Evolutionary conservation across 1,140 invertebrate species (phyloP).

Genomic region (Watersipora subatra): DNA sequence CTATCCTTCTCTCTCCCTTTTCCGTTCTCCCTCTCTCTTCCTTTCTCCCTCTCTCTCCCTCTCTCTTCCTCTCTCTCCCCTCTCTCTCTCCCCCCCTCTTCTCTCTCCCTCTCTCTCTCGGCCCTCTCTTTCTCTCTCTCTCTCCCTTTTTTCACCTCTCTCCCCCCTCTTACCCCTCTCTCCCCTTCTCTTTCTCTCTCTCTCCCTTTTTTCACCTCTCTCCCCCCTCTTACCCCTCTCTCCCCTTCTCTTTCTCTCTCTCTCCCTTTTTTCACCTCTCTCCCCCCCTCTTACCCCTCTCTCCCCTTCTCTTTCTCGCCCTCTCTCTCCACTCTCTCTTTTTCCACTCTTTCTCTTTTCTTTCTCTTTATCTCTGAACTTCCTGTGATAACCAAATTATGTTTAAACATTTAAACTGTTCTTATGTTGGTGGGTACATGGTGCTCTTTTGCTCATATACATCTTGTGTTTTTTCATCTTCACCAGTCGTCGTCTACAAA

Average conservation of each 20-base stretch:
- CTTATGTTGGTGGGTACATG: background rate
- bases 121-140: too few relatives aligned
- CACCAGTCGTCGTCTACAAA: too few relatives aligned
- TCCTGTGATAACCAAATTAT: slow-evolving; percentile 21
- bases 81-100: background rate
- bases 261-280: too few relatives aligned
- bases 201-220: too few relatives aligned
- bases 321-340: slow-evolving; percentile 33
- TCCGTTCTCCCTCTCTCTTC: background rate
- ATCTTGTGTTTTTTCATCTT: background rate
- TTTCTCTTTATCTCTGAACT: slow-evolving; percentile 29
- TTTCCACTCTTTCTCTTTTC: too few relatives aligned
- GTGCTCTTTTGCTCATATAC: background rate
- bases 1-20: too few relatives aligned
- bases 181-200: background rate
- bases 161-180: background rate
- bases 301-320: slow-evolving; percentile 21
- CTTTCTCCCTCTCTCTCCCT: background rate
- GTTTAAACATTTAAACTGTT: background rate
- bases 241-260: slow-evolving; percentile 5
- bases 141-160: too few relatives aligned
- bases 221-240: too few relatives aligned
- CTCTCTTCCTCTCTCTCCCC: background rate
- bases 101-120: too few relatives aligned
- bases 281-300: slow-evolving; percentile 16